A percentile compares a stretch with the other conserved stretches of the same genome.
Conservation (phyloP, 53 echinoderm and acorn worm genomes). For the Astropecten irregularis region DNA sequence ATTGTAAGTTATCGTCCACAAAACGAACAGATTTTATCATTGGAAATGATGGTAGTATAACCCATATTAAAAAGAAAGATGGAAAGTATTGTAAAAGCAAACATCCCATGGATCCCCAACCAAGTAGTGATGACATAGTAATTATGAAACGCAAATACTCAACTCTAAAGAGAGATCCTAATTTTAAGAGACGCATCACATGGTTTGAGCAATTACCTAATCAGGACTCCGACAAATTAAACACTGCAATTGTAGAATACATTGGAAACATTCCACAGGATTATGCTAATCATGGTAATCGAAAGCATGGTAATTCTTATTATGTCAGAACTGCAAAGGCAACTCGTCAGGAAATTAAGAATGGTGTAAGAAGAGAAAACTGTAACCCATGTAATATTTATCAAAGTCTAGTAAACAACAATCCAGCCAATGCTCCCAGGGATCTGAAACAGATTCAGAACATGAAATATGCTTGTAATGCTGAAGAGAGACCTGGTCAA, state of each 20-base stretch:
- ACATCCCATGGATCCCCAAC: not conserved
- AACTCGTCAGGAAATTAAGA: not conserved
- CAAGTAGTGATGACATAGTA: not conserved
- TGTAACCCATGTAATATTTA: not conserved
- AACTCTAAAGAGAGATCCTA: not conserved
- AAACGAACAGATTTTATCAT: conserved; percentile 8
- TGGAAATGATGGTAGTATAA: not conserved
- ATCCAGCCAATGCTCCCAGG: not conserved
- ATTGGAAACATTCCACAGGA: not conserved
- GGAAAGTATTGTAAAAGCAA: not conserved
- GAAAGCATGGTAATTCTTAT: not conserved
- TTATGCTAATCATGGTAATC: not conserved
- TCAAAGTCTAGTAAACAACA: not conserved
- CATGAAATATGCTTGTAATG: not conserved
- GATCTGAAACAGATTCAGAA: conserved; percentile 6
- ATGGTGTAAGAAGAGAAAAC: not conserved
- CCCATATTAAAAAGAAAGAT: not conserved
- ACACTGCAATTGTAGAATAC: not conserved
- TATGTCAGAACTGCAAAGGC: not conserved
- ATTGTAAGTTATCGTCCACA: not conserved
- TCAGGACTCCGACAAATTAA: not conserved
- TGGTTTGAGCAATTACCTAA: not conserved
- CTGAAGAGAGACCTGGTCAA: too few relatives aligned
- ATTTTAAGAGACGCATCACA: not conserved
- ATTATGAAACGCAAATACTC: not conserved